Evolutionary conservation across 2,113 vertebrate genomes (phyloP).

Genomic region (Bungarus multicinctus): DNA sequence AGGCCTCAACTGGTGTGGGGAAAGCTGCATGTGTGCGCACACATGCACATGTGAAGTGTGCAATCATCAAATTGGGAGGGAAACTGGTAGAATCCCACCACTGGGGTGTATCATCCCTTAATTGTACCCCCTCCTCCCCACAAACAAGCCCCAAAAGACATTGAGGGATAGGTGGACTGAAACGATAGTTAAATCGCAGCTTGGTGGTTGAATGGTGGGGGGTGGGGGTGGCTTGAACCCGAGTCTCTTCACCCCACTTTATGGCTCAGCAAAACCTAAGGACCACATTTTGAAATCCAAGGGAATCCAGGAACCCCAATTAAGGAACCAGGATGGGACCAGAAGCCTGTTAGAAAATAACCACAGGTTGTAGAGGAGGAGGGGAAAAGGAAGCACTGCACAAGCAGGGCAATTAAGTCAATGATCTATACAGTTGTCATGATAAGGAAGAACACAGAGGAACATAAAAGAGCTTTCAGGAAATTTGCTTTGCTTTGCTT

Average conservation of each 20-base stretch:
- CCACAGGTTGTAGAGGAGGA: neutral
- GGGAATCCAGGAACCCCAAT: neutral
- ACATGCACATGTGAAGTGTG: too few species aligned
- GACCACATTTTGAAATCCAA: neutral
- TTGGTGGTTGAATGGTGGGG: neutral
- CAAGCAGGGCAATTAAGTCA: neutral
- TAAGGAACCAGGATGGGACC: neutral
- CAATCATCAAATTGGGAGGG: too few species aligned
- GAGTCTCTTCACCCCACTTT: neutral
- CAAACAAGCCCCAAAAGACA: neutral
- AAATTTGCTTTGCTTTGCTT: neutral
- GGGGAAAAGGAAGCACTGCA: neutral
- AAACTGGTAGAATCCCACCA: too few species aligned
- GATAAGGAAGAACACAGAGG: neutral
- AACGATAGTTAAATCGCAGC: neutral
- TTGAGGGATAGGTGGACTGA: neutral
- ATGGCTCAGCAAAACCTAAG: neutral
- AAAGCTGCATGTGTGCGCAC: too few species aligned
- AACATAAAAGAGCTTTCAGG: neutral
- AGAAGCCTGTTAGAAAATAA: neutral
- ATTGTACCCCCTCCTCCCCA: neutral
- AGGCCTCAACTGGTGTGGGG: too few species aligned
- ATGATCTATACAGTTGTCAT: neutral
- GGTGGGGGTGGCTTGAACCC: neutral
- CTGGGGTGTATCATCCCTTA: neutral